Percentiles rank a stretch among this genome's conserved stretches.
phyloP scores from a whole-genome alignment of 2,797 vertebrate species.

The Poecile montanus region DNA sequence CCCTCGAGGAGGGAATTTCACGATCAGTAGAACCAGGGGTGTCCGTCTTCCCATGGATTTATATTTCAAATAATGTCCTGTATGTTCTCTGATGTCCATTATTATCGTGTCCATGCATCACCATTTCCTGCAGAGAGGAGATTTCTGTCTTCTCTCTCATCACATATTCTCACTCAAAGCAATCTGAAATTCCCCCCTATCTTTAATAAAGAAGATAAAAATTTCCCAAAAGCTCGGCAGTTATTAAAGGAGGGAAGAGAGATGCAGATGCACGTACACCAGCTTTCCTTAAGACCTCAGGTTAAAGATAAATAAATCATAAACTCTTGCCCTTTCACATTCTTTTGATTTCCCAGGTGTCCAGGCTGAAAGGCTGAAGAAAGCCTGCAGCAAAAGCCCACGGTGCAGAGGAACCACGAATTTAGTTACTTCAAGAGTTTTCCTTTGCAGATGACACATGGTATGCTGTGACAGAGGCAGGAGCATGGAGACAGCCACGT shows the following conservation, averaged over 20 bases:
- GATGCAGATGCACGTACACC: neutral
- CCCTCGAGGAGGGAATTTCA: neutral
- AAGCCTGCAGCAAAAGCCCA: neutral
- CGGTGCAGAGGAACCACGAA: neutral
- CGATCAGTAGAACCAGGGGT: neutral
- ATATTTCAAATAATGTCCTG: accelerated
- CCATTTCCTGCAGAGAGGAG: neutral
- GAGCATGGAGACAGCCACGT: neutral
- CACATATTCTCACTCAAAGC: neutral
- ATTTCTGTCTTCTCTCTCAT: neutral
- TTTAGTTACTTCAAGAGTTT: neutral
- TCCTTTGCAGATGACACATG: neutral
- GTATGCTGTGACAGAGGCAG: neutral
- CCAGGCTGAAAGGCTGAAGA: neutral
- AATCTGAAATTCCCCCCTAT: neutral
- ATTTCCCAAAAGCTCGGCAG: neutral
- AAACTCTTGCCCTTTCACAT: neutral
- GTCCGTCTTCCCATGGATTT: neutral
- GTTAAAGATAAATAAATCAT: conserved; percentile 27
- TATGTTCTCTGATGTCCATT: neutral
- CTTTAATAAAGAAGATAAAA: neutral
- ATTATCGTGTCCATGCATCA: accelerated
- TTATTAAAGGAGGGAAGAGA: neutral
- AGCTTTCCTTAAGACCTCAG: neutral
- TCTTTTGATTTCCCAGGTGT: neutral